Conservation (phyloP, 1,140 invertebrate species). For the Laupala kohalensis region DNA sequence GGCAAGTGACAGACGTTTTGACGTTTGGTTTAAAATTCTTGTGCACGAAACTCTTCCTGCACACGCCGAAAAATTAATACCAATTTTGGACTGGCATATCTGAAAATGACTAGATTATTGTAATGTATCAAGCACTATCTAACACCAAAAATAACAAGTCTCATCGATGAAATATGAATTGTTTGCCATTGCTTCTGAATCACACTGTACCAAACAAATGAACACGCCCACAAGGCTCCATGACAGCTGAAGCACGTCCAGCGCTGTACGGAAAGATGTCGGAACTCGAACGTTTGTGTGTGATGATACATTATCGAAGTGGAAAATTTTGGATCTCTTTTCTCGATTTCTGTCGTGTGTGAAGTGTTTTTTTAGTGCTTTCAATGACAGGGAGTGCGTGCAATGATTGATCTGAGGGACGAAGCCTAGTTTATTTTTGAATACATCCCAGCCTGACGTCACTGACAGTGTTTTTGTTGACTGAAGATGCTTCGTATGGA, state of each 20-base stretch:
- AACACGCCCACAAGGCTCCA: neutral
- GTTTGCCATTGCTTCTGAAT: neutral
- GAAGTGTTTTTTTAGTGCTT: neutral
- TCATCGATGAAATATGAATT: no score
- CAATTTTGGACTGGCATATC: no score
- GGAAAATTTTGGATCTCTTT: neutral
- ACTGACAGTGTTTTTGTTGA: conserved; percentile 10
- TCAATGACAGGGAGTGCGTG: neutral
- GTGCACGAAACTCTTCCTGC: neutral
- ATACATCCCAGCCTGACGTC: neutral
- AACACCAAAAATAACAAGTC: neutral
- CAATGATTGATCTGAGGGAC: neutral
- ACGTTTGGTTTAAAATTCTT: neutral
- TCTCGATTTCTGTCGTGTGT: neutral
- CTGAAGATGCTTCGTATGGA: neutral
- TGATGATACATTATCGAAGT: neutral
- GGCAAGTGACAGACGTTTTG: conserved; percentile 5
- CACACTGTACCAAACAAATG: neutral
- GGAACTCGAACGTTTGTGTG: neutral
- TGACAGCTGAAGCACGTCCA: neutral
- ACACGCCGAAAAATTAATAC: no score
- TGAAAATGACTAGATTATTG: no score
- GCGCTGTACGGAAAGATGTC: neutral
- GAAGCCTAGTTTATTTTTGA: neutral
- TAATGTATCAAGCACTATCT: no score